phyloP scores from a whole-genome alignment of 1,140 invertebrate genomes.

The Luehdorfia chinensis region DNA sequence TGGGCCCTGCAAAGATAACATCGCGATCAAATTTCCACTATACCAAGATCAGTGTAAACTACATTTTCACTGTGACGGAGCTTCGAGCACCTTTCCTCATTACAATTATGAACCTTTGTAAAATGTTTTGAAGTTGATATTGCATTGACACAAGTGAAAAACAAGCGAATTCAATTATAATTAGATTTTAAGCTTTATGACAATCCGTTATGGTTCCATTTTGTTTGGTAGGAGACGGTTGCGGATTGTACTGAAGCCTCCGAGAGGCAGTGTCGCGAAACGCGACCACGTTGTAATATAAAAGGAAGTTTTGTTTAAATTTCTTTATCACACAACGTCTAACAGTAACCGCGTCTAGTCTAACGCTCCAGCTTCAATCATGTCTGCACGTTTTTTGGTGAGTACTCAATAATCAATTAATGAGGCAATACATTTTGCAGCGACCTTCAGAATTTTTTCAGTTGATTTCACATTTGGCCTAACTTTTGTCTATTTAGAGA shows the following conservation, averaged over 20 bases:
- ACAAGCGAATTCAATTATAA: too few relatives aligned
- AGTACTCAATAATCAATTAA: conserved; percentile 29
- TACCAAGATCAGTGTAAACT: conserved; percentile 19
- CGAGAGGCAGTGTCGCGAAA: conserved; percentile 69
- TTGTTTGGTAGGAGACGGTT: conserved; percentile 3
- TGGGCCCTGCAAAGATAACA: not conserved
- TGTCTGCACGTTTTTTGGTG: conserved; percentile 63
- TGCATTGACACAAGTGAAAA: too few relatives aligned
- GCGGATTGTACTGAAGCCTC: conserved; percentile 40
- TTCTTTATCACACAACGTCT: conserved; percentile 66
- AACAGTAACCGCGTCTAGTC: conserved; percentile 49
- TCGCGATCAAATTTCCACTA: conserved; percentile 28
- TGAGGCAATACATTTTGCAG: conserved; percentile 1
- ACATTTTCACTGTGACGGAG: conserved; percentile 34
- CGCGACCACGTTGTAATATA: conserved; percentile 72
- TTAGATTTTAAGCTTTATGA: conserved; percentile 9
- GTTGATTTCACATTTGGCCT: not conserved
- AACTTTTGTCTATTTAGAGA: not conserved
- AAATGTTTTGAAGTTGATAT: too few relatives aligned
- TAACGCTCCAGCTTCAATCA: conserved; percentile 28
- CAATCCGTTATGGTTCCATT: conserved; percentile 18
- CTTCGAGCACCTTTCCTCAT: not conserved
- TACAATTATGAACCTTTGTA: conserved; percentile 16
- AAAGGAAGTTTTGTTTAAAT: conserved; percentile 73
- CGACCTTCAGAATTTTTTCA: conserved; percentile 15